Percentiles rank a stretch among this genome's conserved stretches.
These are phyloP conservation scores for Scyliorhinus canicula DNA, from an alignment of 2,797 vertebrate genomes.

Conservation along the genomic window DNA sequence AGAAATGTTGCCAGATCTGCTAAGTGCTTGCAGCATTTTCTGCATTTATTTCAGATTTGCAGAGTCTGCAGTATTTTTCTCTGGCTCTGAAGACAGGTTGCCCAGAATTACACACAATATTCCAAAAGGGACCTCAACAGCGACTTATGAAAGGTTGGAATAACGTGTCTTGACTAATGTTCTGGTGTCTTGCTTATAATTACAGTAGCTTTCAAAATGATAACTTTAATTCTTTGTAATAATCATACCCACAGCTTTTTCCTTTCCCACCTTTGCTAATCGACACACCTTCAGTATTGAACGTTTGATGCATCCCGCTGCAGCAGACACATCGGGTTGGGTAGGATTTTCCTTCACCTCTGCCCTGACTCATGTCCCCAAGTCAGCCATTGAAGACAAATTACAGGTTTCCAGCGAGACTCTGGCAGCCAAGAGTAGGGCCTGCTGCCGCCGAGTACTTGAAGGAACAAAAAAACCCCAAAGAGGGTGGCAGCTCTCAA, in stretches of 20 bases:
- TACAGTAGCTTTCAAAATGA: constrained; percentile 1
- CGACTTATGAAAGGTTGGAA: background rate
- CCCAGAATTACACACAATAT: background rate
- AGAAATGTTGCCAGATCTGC: too few species aligned
- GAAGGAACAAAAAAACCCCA: background rate
- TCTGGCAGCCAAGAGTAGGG: background rate
- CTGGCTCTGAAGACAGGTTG: background rate
- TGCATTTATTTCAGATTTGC: background rate
- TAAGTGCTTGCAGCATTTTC: background rate
- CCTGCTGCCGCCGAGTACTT: background rate
- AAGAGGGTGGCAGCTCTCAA: background rate
- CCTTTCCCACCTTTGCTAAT: constrained; percentile 18
- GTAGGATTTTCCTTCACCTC: background rate
- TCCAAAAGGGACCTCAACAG: background rate
- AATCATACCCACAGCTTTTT: background rate
- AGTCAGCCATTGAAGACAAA: background rate
- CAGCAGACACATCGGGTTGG: background rate
- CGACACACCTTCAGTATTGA: background rate
- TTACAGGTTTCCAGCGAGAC: background rate
- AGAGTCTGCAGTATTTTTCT: background rate
- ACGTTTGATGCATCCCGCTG: background rate
- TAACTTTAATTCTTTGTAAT: background rate
- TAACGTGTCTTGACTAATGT: background rate
- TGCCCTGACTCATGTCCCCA: background rate
- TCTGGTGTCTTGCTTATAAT: constrained; percentile 26